Percentiles rank a stretch among this genome's conserved stretches.
These are phyloP conservation scores for Rhyacichthys aspro DNA, from an alignment of 2,797 vertebrate genomes.

Conservation along the genomic window DNA sequence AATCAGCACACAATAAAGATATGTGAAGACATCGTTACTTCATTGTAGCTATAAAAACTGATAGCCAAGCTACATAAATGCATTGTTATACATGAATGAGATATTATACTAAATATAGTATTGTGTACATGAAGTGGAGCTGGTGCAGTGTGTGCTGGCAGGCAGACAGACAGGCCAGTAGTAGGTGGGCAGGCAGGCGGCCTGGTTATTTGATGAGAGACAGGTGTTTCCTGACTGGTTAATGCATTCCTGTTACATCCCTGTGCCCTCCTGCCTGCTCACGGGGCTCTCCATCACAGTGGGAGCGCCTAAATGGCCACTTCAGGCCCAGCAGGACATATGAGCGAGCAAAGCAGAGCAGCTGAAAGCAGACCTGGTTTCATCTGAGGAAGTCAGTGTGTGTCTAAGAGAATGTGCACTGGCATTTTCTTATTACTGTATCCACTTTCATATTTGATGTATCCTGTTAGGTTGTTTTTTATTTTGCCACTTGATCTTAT, in stretches of 20 bases:
- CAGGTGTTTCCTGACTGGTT: constrained; percentile 72
- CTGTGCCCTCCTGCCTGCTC: constrained; percentile 54
- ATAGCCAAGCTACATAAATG: constrained; percentile 19
- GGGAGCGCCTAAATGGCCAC: constrained; percentile 68
- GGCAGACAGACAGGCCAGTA: constrained; percentile 43
- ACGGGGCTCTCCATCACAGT: constrained; percentile 46
- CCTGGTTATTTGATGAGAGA: constrained; percentile 70
- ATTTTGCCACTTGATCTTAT: background rate
- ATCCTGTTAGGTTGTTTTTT: background rate
- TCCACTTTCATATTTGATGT: constrained; percentile 18
- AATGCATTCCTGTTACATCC: constrained; percentile 74
- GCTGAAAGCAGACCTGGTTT: constrained; percentile 40
- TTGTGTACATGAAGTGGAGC: background rate
- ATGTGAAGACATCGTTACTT: background rate
- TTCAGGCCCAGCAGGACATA: constrained; percentile 70
- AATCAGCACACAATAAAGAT: background rate
- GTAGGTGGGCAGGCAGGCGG: constrained; percentile 47
- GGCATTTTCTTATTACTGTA: constrained; percentile 19
- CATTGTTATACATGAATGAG: constrained; percentile 31
- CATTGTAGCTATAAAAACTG: background rate
- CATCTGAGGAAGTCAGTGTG: constrained; percentile 17
- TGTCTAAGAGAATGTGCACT: constrained; percentile 10
- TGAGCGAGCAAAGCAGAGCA: constrained; percentile 45
- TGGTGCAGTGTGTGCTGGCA: constrained; percentile 36
- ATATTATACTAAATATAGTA: background rate